Evolutionary conservation across 2,113 vertebrate species (phyloP).

Genomic region (Raja brachyura): DNA sequence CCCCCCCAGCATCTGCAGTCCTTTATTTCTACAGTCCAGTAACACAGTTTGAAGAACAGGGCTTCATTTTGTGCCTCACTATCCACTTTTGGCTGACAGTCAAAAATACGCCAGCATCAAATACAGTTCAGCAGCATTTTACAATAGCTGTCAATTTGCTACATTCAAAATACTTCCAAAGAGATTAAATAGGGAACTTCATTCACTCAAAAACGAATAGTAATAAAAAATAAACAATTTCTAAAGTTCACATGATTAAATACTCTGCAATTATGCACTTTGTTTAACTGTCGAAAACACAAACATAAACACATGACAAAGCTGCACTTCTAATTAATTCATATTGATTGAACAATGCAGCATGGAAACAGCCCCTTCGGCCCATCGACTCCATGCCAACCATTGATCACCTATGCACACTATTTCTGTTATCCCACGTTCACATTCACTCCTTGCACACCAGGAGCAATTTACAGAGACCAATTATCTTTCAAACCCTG

Average conservation of each 20-base stretch:
- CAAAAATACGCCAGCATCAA: not conserved
- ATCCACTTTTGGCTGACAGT: too few species aligned
- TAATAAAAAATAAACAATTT: not conserved
- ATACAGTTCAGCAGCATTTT: not conserved
- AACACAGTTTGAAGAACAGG: too few species aligned
- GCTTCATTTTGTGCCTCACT: not conserved
- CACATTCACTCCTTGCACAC: too few species aligned
- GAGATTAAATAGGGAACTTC: not conserved
- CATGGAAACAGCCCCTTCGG: too few species aligned
- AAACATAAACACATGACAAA: not conserved
- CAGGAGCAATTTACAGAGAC: too few species aligned
- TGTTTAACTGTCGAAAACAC: not conserved
- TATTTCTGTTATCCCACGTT: too few species aligned
- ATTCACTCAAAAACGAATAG: not conserved
- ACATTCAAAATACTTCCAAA: not conserved
- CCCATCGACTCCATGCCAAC: too few species aligned
- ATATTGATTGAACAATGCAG: too few species aligned
- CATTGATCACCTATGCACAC: too few species aligned
- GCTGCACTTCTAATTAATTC: not conserved
- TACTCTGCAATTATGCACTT: not conserved
- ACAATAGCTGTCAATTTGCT: not conserved
- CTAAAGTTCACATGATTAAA: not conserved
- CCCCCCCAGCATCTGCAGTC: too few species aligned
- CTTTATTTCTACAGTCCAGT: too few species aligned
- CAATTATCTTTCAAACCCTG: too few species aligned